phyloP scores from a whole-genome alignment of 2,888 invertebrate species.

The Parthenolecanium corni region DNA sequence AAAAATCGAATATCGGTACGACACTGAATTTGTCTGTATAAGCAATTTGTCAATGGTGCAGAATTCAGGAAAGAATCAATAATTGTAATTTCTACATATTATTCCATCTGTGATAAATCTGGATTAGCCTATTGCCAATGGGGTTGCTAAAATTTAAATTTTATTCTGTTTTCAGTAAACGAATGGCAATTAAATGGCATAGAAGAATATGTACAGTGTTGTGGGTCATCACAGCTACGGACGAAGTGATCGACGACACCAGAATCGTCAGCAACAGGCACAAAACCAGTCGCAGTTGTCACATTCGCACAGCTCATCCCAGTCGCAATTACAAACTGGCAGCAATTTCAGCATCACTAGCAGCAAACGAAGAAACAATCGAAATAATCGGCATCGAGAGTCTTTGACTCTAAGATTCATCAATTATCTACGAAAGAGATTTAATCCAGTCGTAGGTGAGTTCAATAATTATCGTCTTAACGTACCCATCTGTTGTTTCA shows the following conservation, averaged over 20 bases:
- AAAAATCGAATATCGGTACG: no score
- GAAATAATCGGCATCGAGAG: constrained; percentile 31
- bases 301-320: constrained; percentile 24
- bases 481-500: no score
- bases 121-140: no score
- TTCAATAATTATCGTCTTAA: no score
- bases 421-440: constrained; percentile 35
- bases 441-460: constrained; percentile 35
- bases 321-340: constrained; percentile 12
- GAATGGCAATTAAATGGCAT: constrained; percentile 9
- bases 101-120: no score
- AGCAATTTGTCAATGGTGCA: no score
- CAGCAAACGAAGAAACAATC: constrained; percentile 22
- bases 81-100: no score
- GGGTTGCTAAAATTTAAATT: neutral
- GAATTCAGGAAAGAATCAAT: no score
- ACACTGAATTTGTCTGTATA: no score
- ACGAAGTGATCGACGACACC: constrained; percentile 32
- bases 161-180: neutral
- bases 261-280: constrained; percentile 31
- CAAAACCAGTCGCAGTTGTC: constrained; percentile 26
- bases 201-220: constrained; percentile 35
- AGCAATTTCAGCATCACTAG: constrained; percentile 29
- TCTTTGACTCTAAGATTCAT: constrained; percentile 35
- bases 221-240: constrained; percentile 35